These are phyloP conservation scores for Gadus chalcogrammus DNA, from an alignment of 2,113 vertebrate genomes.

Conservation along the genomic window DNA sequence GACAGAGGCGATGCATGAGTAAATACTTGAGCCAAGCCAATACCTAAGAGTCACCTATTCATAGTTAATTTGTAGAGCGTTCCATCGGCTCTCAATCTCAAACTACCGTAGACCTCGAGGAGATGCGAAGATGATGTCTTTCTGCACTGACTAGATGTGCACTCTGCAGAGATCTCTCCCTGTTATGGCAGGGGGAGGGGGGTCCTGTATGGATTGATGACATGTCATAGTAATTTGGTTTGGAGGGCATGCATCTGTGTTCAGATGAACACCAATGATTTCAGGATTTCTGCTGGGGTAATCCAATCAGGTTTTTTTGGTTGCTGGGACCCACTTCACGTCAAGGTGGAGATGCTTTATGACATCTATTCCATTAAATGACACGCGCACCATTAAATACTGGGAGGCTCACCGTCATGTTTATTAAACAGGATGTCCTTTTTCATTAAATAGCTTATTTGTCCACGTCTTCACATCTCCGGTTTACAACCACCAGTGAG, in stretches of 20 bases:
- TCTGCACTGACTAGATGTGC: not conserved
- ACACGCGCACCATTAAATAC: not conserved
- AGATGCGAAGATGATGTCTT: conserved; percentile 55
- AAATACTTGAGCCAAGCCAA: conserved; percentile 35
- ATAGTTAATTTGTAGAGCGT: conserved; percentile 43
- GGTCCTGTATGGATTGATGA: too few relatives aligned
- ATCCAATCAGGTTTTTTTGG: conserved; percentile 9
- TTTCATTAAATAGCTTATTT: not conserved
- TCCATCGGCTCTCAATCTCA: conserved; percentile 38
- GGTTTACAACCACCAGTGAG: not conserved
- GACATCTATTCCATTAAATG: too few relatives aligned
- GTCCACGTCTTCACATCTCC: not conserved
- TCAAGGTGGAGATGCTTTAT: too few relatives aligned
- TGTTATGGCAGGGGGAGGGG: too few relatives aligned
- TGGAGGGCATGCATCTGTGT: too few relatives aligned
- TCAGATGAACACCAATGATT: too few relatives aligned
- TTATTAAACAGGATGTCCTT: too few relatives aligned
- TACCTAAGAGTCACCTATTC: conserved; percentile 39
- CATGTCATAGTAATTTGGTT: too few relatives aligned
- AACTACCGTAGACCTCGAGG: conserved; percentile 31
- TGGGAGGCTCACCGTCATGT: not conserved
- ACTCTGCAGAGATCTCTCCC: too few relatives aligned
- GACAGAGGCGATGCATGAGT: not conserved
- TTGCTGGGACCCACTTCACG: too few relatives aligned
- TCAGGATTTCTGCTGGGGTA: too few relatives aligned